phyloP scores from a whole-genome alignment of 1,140 invertebrate genomes.

The Drosophila rhopaloa region DNA sequence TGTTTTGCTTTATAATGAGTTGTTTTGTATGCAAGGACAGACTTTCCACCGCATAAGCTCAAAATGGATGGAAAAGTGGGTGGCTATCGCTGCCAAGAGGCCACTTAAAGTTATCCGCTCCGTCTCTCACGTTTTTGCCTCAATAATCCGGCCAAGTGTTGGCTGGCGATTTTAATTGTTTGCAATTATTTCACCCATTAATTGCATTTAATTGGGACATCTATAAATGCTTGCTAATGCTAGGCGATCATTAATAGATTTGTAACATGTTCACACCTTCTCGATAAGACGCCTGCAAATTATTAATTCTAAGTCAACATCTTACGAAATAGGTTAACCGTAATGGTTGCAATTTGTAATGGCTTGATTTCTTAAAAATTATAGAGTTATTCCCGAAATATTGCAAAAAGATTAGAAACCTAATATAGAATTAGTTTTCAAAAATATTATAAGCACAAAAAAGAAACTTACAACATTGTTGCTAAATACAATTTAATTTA shows the following conservation, averaged over 20 bases:
- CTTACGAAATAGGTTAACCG: neutral
- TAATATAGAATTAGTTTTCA: too few species aligned
- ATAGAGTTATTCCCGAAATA: too few species aligned
- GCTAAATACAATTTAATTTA: too few species aligned
- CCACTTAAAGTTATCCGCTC: slow-evolving; percentile 12
- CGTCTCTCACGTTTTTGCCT: slow-evolving; percentile 13
- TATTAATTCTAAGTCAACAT: neutral
- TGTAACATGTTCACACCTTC: slow-evolving; percentile 24
- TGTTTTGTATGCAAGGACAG: slow-evolving; percentile 56
- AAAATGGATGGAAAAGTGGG: neutral
- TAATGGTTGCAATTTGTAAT: too few species aligned
- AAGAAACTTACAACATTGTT: too few species aligned
- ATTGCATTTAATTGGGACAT: slow-evolving; percentile 59
- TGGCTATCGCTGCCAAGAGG: slow-evolving; percentile 9
- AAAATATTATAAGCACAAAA: too few species aligned
- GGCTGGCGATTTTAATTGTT: slow-evolving; percentile 56
- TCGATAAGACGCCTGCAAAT: slow-evolving; percentile 3
- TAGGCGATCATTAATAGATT: slow-evolving; percentile 18
- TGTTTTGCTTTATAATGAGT: slow-evolving; percentile 78
- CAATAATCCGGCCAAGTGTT: slow-evolving; percentile 55
- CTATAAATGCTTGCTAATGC: slow-evolving; percentile 26
- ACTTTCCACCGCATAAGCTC: slow-evolving; percentile 1
- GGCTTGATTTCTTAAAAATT: too few species aligned
- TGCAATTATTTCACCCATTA: slow-evolving; percentile 52
- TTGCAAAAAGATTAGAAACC: too few species aligned